phyloP scores from a whole-genome alignment of 2,888 invertebrate species.

The Dermolepida albohirtum region DNA sequence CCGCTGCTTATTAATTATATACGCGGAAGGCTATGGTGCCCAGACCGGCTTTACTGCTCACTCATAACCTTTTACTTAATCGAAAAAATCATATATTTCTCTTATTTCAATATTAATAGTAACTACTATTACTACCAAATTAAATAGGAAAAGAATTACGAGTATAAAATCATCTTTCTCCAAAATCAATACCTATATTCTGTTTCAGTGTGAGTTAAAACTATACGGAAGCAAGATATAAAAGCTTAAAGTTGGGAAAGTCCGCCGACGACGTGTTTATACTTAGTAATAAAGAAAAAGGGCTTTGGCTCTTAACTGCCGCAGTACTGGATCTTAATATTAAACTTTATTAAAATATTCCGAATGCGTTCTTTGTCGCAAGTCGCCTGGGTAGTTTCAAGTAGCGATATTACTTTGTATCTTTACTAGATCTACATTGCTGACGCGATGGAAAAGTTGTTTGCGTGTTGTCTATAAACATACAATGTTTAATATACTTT shows the following conservation, averaged over 20 bases:
- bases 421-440: neutral
- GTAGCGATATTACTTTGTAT: conserved; percentile 12
- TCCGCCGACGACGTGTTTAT: conserved; percentile 27
- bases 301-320: conserved; percentile 22
- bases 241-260: conserved; percentile 20
- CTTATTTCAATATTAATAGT: too few relatives aligned
- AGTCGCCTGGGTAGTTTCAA: conserved; percentile 7
- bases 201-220: neutral
- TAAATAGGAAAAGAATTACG: too few relatives aligned
- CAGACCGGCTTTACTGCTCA: too few relatives aligned
- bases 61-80: too few relatives aligned
- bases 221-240: conserved; percentile 1
- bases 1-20: too few relatives aligned
- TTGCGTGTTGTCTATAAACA: neutral
- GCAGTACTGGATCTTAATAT: conserved; percentile 26
- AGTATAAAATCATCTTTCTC: too few relatives aligned
- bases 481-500: neutral
- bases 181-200: too few relatives aligned
- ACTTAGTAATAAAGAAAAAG: conserved; percentile 25
- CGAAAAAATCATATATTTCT: too few relatives aligned
- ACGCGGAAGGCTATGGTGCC: too few relatives aligned
- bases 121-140: too few relatives aligned
- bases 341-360: conserved; percentile 36
- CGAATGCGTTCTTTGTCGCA: conserved; percentile 23
- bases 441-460: neutral